phyloP scores from a whole-genome alignment of 2,797 vertebrate genomes.

The Picus viridis region DNA sequence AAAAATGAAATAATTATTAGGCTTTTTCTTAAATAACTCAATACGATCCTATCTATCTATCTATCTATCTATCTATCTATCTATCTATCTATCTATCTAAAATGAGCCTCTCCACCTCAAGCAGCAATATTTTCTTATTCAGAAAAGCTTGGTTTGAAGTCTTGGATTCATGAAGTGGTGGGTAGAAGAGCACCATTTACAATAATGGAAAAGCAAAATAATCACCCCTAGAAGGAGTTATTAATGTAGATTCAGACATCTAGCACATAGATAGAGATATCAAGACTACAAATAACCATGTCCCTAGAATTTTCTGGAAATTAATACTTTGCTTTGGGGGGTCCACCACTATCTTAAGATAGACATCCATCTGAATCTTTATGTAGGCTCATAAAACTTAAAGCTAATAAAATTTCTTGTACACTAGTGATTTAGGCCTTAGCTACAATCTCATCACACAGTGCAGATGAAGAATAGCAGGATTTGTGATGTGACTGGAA shows the following conservation, averaged over 20 bases:
- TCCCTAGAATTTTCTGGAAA: background rate
- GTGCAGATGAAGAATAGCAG: background rate
- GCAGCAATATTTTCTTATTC: background rate
- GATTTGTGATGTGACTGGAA: constrained; percentile 30
- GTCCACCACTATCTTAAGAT: background rate
- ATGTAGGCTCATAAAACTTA: background rate
- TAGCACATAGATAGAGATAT: background rate
- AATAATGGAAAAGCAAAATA: background rate
- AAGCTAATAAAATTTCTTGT: background rate
- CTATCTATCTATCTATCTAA: too few relatives aligned
- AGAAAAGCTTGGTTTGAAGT: background rate
- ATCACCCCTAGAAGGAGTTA: background rate
- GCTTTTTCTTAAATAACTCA: background rate
- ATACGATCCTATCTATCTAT: background rate
- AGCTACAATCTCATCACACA: constrained; percentile 7
- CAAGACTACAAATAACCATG: background rate
- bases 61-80: too few relatives aligned
- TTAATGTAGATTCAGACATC: background rate
- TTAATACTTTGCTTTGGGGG: background rate
- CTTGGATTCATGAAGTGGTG: background rate
- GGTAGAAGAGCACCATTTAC: background rate
- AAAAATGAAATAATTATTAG: background rate
- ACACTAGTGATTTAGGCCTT: background rate
- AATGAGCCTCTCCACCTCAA: background rate
- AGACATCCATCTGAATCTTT: background rate